Evolutionary conservation across 2,888 invertebrate genomes (phyloP), one percentile per base, ranked within the genome.

Genomic region (Cryptophagus acutangulus): DNA sequence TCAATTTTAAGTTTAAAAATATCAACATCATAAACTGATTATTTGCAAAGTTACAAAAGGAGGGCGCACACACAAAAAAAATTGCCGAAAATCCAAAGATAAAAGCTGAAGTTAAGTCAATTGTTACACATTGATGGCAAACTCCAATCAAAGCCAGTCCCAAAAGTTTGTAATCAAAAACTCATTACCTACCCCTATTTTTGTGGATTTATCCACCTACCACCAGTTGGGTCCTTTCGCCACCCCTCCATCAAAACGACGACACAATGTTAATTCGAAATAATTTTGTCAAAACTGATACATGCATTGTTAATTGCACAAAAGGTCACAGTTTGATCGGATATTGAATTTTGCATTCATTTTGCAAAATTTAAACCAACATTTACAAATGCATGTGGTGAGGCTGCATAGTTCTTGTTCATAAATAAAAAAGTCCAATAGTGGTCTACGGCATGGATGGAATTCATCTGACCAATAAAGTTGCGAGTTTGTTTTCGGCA

Each of bases 121-220:
- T 57, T 55, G 58, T 58, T 55, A 56, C 54, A 54, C 52, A 54
- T 49, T 52, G 51, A 49, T 48, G 54, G 53, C 31, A 31, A n/a
- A 10, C n/a, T 31, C 31, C 31, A 31, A 31, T 31, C 31, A 31
- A 31, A 31, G 31, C 31, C 16, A 5, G 9, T 16, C 54, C 51
- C 52, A 47, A 50, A 50, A 56, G 55, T 52, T 51, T 48, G 62
- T 62, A 64, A 64, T 64, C 62, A 63, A 63, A 64, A 64, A 62
- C 61, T 62, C 62, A 62, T 64, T 64, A 62, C 60, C 56, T 51
- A 52, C 47, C 51, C 50, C 43, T 9, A 16, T 31, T 31, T 31
- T 13, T 20, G 24, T 20, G n/a, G 24, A 8, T n/a, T n/a, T 35
- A 40, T 41, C 43, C 47, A 38, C 42, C 41, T 33, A 15, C 10